Evolutionary conservation across 2,113 vertebrate species (phyloP).

Genomic region (Nasalis larvatus): DNA sequence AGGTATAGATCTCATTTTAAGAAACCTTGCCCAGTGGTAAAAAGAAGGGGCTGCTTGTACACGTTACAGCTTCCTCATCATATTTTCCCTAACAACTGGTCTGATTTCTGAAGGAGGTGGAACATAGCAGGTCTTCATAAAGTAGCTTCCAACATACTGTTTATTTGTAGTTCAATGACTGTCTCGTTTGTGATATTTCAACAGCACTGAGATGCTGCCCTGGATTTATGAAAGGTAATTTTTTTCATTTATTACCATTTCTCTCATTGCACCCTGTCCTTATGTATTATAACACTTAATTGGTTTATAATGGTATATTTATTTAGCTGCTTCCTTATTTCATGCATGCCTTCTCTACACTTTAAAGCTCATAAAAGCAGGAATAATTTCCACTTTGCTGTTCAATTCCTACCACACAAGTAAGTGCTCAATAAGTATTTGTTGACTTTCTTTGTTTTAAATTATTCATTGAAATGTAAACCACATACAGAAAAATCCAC

Average conservation of each 20-base stretch:
- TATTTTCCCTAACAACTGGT: background rate
- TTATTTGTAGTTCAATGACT: background rate
- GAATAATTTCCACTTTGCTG: background rate
- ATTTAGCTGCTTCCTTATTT: background rate
- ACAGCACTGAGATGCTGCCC: background rate
- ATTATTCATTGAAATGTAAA: background rate
- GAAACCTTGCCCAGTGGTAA: background rate
- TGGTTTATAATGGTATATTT: background rate
- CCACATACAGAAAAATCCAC: background rate
- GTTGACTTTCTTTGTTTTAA: background rate
- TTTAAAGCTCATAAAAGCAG: background rate
- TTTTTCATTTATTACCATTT: background rate
- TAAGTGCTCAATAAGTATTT: conserved; percentile 51
- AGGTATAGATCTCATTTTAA: background rate
- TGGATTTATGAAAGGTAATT: background rate
- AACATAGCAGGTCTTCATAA: background rate
- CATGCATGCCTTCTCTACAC: background rate
- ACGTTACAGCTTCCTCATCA: background rate
- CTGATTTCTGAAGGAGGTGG: background rate
- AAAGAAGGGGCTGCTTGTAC: background rate
- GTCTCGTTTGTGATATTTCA: background rate
- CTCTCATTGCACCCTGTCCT: background rate
- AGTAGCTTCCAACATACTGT: background rate
- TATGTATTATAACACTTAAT: background rate
- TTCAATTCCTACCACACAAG: background rate